Conservation (phyloP, 2,113 vertebrate genomes). For the Columba livia region DNA sequence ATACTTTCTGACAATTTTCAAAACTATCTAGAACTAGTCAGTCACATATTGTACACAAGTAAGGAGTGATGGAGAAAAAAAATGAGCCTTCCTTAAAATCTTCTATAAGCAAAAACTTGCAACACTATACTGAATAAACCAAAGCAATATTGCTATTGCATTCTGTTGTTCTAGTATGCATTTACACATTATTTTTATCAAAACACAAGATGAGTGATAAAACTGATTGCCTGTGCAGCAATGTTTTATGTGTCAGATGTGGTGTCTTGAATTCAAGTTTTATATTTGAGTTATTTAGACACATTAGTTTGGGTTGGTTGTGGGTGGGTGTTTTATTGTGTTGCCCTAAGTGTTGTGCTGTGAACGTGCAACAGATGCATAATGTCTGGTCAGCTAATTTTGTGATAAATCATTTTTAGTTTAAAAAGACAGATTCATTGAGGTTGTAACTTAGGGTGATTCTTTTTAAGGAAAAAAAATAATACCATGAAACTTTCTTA, state of each 20-base stretch:
- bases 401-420: not conserved
- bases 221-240: not conserved
- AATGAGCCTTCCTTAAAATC: not conserved
- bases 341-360: not conserved
- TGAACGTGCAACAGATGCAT: not conserved
- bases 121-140: not conserved
- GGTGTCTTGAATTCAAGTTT: not conserved
- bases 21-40: not conserved
- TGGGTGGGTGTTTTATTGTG: too few relatives aligned
- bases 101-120: not conserved
- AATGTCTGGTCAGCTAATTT: not conserved
- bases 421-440: not conserved
- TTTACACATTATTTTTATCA: not conserved
- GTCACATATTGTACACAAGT: not conserved
- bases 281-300: not conserved
- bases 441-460: not conserved
- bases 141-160: not conserved
- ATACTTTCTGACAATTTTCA: not conserved
- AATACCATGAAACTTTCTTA: not conserved
- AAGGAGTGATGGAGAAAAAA: not conserved
- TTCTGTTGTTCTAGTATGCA: not conserved
- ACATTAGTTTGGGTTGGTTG: too few relatives aligned
- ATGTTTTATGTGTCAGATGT: not conserved
- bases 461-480: not conserved
- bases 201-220: not conserved